These are phyloP conservation scores for Lucilia cuprina DNA, from an alignment of 1,140 invertebrate genomes.

Conservation along the genomic window DNA sequence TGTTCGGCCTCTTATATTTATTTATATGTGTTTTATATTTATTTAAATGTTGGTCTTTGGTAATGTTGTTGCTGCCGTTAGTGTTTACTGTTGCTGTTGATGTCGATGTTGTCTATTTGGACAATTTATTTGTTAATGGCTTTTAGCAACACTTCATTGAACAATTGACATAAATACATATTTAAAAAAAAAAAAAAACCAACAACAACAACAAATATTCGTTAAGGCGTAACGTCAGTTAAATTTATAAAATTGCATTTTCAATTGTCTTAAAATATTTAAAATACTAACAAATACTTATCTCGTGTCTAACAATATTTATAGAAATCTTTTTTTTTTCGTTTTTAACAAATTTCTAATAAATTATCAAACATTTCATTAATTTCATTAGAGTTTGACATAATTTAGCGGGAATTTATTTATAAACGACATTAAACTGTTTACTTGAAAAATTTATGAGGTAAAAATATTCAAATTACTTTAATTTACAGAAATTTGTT, in stretches of 20 bases:
- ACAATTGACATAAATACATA: constrained; percentile 27
- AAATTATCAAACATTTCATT: too few species aligned
- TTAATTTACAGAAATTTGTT: too few species aligned
- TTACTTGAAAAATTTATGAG: too few species aligned
- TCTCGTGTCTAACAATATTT: too few species aligned
- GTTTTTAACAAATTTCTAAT: too few species aligned
- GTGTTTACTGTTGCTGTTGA: not conserved
- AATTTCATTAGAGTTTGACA: too few species aligned
- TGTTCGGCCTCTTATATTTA: not conserved
- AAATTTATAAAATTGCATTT: not conserved
- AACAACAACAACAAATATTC: not conserved
- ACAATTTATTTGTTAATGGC: constrained; percentile 34
- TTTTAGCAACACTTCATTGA: constrained; percentile 31
- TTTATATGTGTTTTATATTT: not conserved
- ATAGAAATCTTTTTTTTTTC: too few species aligned
- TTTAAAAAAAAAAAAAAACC: not conserved
- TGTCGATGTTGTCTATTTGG: not conserved
- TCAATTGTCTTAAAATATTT: too few species aligned
- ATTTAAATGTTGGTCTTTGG: not conserved
- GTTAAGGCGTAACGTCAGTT: not conserved
- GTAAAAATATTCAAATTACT: too few species aligned
- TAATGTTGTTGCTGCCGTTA: not conserved
- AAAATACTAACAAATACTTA: too few species aligned
- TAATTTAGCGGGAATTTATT: too few species aligned
- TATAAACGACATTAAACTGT: too few species aligned